phyloP scores from a whole-genome alignment of 2,797 vertebrate species.

The Pogonophryne albipinna region DNA sequence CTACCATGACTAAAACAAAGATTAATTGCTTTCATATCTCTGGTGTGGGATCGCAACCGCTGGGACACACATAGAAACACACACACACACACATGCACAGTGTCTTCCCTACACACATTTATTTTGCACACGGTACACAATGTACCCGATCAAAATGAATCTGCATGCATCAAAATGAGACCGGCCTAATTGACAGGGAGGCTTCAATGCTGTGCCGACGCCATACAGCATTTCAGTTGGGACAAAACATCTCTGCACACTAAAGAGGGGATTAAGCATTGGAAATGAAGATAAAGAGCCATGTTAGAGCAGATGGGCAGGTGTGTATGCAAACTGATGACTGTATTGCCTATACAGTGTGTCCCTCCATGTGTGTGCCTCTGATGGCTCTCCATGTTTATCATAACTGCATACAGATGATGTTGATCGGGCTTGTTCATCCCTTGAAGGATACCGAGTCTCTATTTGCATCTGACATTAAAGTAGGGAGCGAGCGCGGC shows the following conservation, averaged over 20 bases:
- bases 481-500: slow-evolving; percentile 42
- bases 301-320: background rate
- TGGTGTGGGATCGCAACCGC: slow-evolving; percentile 47
- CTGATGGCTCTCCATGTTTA: slow-evolving; percentile 35
- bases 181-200: slow-evolving; percentile 64
- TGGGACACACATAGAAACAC: slow-evolving; percentile 29
- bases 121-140: slow-evolving; percentile 54
- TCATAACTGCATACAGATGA: slow-evolving; percentile 51
- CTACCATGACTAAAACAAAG: slow-evolving; percentile 67
- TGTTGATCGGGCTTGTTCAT: slow-evolving; percentile 51
- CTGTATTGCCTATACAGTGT: slow-evolving; percentile 6
- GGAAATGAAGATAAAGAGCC: slow-evolving; percentile 17
- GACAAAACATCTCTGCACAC: slow-evolving; percentile 32
- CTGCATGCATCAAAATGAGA: slow-evolving; percentile 65
- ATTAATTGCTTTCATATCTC: slow-evolving; percentile 76
- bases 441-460: slow-evolving; percentile 49
- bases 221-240: slow-evolving; percentile 33
- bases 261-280: slow-evolving; percentile 20
- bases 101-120: slow-evolving; percentile 42
- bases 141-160: slow-evolving; percentile 72
- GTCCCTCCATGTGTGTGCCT: slow-evolving; percentile 11
- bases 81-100: background rate
- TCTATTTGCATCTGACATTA: slow-evolving; percentile 70
- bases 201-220: slow-evolving; percentile 29
- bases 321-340: slow-evolving; percentile 8